These are phyloP conservation scores for Mythimna impura DNA, from an alignment of 2,888 invertebrate genomes.

Conservation along the genomic window DNA sequence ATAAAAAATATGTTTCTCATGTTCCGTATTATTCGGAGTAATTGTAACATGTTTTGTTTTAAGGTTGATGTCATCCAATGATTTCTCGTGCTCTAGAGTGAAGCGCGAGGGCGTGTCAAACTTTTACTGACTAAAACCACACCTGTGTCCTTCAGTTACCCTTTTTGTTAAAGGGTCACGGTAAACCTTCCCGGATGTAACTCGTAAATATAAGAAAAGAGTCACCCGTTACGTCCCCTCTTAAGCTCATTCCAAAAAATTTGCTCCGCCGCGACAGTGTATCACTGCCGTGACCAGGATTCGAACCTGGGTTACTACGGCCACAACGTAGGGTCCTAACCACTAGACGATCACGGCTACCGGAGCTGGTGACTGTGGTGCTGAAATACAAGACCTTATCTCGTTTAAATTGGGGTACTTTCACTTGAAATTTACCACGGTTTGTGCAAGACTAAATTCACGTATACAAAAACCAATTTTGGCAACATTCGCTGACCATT, in stretches of 20 bases:
- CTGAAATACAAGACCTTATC: not conserved
- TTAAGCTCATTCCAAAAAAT: slow-evolving; percentile 5
- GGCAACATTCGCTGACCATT: not conserved
- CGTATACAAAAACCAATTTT: not conserved
- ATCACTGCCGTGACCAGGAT: slow-evolving; percentile 92
- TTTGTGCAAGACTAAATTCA: slow-evolving; percentile 3
- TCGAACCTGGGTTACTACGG: slow-evolving; percentile 95
- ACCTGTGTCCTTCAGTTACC: too few species aligned
- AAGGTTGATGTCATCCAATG: too few species aligned
- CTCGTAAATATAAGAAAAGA: too few species aligned
- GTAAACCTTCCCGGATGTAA: too few species aligned
- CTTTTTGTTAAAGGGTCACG: too few species aligned
- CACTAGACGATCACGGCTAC: slow-evolving; percentile 92
- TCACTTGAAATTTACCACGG: slow-evolving; percentile 24
- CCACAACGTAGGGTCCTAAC: slow-evolving; percentile 95
- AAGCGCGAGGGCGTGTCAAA: too few species aligned
- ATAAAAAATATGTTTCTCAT: too few species aligned
- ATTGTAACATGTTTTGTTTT: too few species aligned
- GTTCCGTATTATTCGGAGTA: too few species aligned
- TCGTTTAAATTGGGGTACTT: slow-evolving; percentile 34
- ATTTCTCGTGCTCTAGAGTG: too few species aligned
- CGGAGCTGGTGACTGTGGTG: slow-evolving; percentile 67
- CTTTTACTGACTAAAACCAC: too few species aligned
- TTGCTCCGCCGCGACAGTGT: slow-evolving; percentile 72
- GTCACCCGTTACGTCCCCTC: not conserved